These are phyloP conservation scores for Eristalis pertinax DNA, from an alignment of 2,888 invertebrate species.

Conservation along the genomic window DNA sequence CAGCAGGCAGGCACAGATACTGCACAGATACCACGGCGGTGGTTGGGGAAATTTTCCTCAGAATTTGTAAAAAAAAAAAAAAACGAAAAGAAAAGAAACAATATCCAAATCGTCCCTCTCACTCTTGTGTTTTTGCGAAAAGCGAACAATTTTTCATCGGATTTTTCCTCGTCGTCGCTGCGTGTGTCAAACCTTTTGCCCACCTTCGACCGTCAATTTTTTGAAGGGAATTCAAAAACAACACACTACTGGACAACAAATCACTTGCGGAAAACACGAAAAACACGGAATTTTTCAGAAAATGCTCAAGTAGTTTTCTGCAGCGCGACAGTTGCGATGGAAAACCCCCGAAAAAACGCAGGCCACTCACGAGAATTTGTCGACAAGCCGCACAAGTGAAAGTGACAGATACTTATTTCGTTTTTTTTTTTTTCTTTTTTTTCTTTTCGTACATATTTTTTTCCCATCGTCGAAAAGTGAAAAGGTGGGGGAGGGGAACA, in stretches of 20 bases:
- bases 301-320: not conserved
- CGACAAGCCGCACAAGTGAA: slow-evolving; percentile 72
- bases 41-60: slow-evolving; percentile 70
- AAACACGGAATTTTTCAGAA: not conserved
- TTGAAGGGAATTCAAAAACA: not conserved
- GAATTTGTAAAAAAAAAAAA: slow-evolving; percentile 46
- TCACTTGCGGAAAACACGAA: not conserved
- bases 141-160: slow-evolving; percentile 52
- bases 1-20: slow-evolving; percentile 23
- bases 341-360: slow-evolving; percentile 22
- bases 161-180: slow-evolving; percentile 38
- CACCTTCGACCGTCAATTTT: slow-evolving; percentile 3
- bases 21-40: slow-evolving; percentile 14
- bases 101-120: slow-evolving; percentile 48
- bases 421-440: slow-evolving; percentile 22
- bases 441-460: slow-evolving; percentile 42
- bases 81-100: not conserved
- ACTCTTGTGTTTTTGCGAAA: slow-evolving; percentile 62
- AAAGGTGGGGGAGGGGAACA: slow-evolving; percentile 21
- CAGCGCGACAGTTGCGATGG: not conserved
- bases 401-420: slow-evolving; percentile 68
- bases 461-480: slow-evolving; percentile 39
- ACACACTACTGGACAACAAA: not conserved
- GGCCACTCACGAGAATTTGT: slow-evolving; percentile 28
- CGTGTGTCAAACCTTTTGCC: slow-evolving; percentile 12